Evolutionary conservation across 1,140 invertebrate genomes (phyloP).

Genomic region (Hylyphantes graminicola): DNA sequence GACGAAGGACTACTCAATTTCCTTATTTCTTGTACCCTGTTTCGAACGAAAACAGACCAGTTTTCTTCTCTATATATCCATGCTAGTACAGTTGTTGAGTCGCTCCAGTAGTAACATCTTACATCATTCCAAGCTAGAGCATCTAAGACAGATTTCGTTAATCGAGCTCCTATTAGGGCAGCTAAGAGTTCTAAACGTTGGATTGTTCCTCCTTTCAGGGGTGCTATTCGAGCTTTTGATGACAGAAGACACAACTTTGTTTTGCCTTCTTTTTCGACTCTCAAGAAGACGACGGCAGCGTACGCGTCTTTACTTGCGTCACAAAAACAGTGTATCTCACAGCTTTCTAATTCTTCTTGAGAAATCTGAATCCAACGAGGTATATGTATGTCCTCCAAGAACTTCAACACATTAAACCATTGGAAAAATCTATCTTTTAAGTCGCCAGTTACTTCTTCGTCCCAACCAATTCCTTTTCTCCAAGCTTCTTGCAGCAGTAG

Average conservation of each 20-base stretch:
- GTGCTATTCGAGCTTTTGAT: not conserved
- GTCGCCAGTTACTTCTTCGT: not conserved
- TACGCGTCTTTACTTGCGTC: not conserved
- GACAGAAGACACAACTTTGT: not conserved
- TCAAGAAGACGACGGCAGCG: not conserved
- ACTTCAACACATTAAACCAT: no score
- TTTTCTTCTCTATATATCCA: not conserved
- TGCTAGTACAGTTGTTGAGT: not conserved
- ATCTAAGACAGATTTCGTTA: not conserved
- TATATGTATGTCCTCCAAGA: not conserved
- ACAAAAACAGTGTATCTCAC: slow-evolving; percentile 15
- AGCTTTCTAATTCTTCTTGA: not conserved
- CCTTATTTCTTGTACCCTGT: slow-evolving; percentile 10
- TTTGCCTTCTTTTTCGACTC: not conserved
- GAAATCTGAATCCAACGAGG: no score
- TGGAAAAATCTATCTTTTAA: not conserved
- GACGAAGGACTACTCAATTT: slow-evolving; percentile 5
- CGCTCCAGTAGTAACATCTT: not conserved
- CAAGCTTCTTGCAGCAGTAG: slow-evolving; percentile 2
- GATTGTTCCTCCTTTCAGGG: not conserved
- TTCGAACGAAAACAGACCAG: not conserved
- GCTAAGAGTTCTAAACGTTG: not conserved
- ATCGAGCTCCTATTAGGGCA: not conserved
- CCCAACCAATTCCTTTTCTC: not conserved
- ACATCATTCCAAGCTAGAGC: not conserved